phyloP scores from a whole-genome alignment of 2,113 vertebrate species.

The Rattus norvegicus region GRCr8 NC_086019.1:24049001-24049500 shows the following conservation, averaged over 20 bases:
- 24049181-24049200: conserved; percentile 43
- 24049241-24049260: conserved; percentile 22
- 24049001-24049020: neutral
- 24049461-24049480: conserved; percentile 79
- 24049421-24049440: conserved; percentile 68
- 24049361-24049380: conserved; percentile 48
- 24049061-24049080: conserved; percentile 29
- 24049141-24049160: neutral
- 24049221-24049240: conserved; percentile 36
- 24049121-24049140: neutral
- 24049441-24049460: conserved; percentile 78
- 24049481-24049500: conserved; percentile 75
- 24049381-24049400: conserved; percentile 48
- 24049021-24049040: conserved; percentile 30
- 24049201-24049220: conserved; percentile 44
- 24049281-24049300: conserved; percentile 28
- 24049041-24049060: neutral
- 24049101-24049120: neutral
- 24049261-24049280: conserved; percentile 32
- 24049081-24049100: neutral
- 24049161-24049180: conserved; percentile 31
- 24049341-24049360: conserved; percentile 58
- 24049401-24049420: conserved; percentile 72
- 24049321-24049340: conserved; percentile 19
- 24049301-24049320: conserved; percentile 53